Conservation (phyloP, 2,113 vertebrate genomes). For the Caloenas nicobarica region DNA sequence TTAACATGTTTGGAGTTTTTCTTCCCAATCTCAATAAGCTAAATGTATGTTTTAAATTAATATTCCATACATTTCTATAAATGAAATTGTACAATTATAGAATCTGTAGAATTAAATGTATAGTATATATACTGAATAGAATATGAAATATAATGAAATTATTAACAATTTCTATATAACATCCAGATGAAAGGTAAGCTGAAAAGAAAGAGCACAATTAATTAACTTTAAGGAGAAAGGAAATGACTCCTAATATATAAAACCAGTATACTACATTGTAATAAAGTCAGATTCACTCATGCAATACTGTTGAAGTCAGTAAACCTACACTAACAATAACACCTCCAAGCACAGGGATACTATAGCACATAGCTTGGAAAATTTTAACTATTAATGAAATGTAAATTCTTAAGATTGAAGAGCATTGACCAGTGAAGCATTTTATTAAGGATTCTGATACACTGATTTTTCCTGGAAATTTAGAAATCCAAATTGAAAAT, state of each 20-base stretch:
- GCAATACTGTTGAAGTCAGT: background rate
- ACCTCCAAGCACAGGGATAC: background rate
- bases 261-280: background rate
- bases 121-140: background rate
- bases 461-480: background rate
- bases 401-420: background rate
- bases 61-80: background rate
- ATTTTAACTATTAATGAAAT: background rate
- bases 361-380: background rate
- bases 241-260: background rate
- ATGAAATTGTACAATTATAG: background rate
- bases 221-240: background rate
- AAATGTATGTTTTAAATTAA: background rate
- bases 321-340: background rate
- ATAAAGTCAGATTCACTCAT: background rate
- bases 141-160: background rate
- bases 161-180: background rate
- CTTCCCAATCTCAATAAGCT: background rate
- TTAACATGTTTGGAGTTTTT: background rate
- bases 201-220: background rate
- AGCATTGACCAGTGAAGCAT: rapidly evolving
- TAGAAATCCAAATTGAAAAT: background rate
- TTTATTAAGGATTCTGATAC: background rate
- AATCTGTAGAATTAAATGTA: background rate
- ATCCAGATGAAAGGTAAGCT: background rate